A percentile compares a stretch with the other conserved stretches of the same genome.
phyloP scores from a whole-genome alignment of 2,888 invertebrate species.

The Pseudococcus longispinus region DNA sequence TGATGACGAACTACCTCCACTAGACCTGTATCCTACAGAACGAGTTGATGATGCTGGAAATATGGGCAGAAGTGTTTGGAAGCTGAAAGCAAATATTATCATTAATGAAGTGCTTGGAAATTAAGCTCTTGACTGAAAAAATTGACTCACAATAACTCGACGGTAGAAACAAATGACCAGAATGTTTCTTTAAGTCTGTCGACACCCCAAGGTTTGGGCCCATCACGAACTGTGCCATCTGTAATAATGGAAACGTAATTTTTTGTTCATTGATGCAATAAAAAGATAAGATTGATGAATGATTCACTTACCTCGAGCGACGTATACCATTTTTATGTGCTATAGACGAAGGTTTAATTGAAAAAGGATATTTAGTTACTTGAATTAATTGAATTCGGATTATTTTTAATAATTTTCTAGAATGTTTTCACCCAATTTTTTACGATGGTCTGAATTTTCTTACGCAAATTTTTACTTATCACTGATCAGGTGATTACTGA shows the following conservation, averaged over 20 bases:
- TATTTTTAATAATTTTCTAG: not conserved
- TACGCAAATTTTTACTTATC: not conserved
- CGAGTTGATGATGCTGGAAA: not conserved
- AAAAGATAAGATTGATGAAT: not conserved
- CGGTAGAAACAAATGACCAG: not conserved
- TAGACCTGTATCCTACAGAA: slow-evolving; percentile 19
- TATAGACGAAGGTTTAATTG: not conserved
- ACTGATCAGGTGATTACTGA: not conserved
- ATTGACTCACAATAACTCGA: slow-evolving; percentile 37
- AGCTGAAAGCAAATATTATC: not conserved
- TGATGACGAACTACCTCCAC: not conserved
- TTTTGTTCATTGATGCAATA: not conserved
- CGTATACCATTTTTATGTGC: slow-evolving; percentile 32
- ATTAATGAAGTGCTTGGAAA: no score
- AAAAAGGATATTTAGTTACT: not conserved
- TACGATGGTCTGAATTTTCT: not conserved
- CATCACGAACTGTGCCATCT: slow-evolving; percentile 32
- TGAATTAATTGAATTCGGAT: not conserved
- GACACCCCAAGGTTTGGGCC: slow-evolving; percentile 1
- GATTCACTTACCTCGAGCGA: slow-evolving; percentile 11
- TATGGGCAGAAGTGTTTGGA: slow-evolving; percentile 25
- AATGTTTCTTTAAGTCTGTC: slow-evolving; percentile 35
- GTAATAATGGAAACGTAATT: not conserved
- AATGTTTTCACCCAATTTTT: not conserved
- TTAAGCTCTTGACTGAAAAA: not conserved